These are phyloP conservation scores for Boleophthalmus pectinirostris DNA, from an alignment of 2,113 vertebrate species.

Conservation along the genomic window DNA sequence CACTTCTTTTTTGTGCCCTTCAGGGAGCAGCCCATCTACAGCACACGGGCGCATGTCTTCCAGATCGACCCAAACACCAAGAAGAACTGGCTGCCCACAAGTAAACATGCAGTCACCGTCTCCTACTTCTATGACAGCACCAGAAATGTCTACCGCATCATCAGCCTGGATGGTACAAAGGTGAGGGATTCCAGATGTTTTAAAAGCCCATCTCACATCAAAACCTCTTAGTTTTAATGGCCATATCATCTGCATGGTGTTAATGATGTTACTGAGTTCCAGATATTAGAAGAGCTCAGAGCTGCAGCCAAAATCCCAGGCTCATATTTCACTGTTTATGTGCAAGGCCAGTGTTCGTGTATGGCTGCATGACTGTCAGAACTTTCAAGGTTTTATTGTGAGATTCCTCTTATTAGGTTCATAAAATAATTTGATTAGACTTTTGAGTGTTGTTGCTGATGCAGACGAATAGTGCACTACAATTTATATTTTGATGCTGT, in stretches of 20 bases:
- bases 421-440: slow-evolving; percentile 8
- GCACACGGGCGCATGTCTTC: slow-evolving; percentile 98
- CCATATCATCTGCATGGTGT: slow-evolving; percentile 23
- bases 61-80: slow-evolving; percentile 99
- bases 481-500: no score
- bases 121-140: slow-evolving; percentile 99
- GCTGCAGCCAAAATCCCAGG: slow-evolving; percentile 10
- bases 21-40: slow-evolving; percentile 99
- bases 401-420: slow-evolving; percentile 33
- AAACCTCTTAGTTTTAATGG: slow-evolving; percentile 23
- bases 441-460: neutral
- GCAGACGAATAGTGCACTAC: no score
- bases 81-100: slow-evolving; percentile 99
- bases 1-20: slow-evolving; percentile 78
- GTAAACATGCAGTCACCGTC: slow-evolving; percentile 98
- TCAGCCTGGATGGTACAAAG: slow-evolving; percentile 98
- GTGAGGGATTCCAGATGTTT: slow-evolving; percentile 69
- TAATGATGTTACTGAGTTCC: slow-evolving; percentile 37
- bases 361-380: slow-evolving; percentile 19
- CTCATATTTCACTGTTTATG: slow-evolving; percentile 39
- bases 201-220: slow-evolving; percentile 19
- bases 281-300: slow-evolving; percentile 40
- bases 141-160: slow-evolving; percentile 98
- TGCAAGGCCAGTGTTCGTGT: slow-evolving; percentile 18
- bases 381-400: slow-evolving; percentile 14